Percentiles rank a stretch among this genome's conserved stretches.
Conservation (phyloP, 2,797 vertebrate genomes). For the Rhabdophis nuchalis region DNA sequence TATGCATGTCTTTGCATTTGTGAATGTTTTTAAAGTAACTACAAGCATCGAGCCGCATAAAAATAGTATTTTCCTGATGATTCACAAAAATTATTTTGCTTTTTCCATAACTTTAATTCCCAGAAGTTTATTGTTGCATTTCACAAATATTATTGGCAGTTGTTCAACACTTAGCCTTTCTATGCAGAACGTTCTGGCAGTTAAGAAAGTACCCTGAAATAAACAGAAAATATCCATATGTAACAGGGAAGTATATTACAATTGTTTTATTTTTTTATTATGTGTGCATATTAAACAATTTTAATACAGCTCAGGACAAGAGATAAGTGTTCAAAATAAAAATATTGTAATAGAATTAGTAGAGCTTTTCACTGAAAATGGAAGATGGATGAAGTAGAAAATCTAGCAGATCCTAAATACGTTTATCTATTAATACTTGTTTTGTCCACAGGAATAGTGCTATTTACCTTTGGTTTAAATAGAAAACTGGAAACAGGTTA, state of each 20-base stretch:
- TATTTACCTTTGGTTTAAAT: not conserved
- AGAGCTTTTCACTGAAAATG: not conserved
- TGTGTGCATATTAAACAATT: not conserved
- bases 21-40: conserved; percentile 19
- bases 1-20: conserved; percentile 13
- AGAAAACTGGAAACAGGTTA: not conserved
- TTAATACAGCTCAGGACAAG: not conserved
- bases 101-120: not conserved
- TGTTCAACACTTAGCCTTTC: not conserved
- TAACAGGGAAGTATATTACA: not conserved
- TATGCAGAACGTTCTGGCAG: not conserved
- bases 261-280: not conserved
- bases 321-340: not conserved
- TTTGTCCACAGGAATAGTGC: not conserved
- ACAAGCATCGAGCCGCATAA: conserved; percentile 12
- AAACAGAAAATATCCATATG: not conserved
- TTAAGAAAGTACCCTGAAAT: not conserved
- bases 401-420: not conserved
- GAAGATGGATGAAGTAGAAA: not conserved
- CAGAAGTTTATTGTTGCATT: conserved; percentile 11
- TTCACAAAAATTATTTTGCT: conserved; percentile 15
- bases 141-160: conserved; percentile 9
- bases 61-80: conserved; percentile 4
- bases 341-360: not conserved
- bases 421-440: not conserved